Evolutionary conservation across 1,140 invertebrate genomes (phyloP), one percentile per base, ranked within the genome.

Genomic region (Heliconius himera): DNA sequence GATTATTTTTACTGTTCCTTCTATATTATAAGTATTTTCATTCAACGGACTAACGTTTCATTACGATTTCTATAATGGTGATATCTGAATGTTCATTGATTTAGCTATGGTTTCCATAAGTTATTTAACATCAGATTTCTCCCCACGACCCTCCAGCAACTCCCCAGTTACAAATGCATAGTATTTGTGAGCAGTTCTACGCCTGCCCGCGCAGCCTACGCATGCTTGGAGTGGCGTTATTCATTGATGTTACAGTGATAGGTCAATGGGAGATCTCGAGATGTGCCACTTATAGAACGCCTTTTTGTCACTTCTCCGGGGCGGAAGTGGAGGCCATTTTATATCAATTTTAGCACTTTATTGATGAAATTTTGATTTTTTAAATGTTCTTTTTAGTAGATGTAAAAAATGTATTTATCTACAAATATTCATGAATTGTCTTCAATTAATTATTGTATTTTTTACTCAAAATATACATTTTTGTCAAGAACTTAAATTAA

Each of bases 171-270:
- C 79, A 77, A 77, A 77, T 81, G 79, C 79, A 83, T 83, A 83
- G 82, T 83, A 83, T 79, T 78, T 76, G 81, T 74, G 73, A 49
- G 54, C 74, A 49, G 70, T 78, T 54, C 72, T 81, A 88, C 86
- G 86, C 86, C 85, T 85, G 81, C 70, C 82, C 76, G 77, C 75
- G 80, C 85, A 51, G 78, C 82, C 82, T 87, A 90, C 89, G 90
- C 88, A 90, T 87, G 87, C 88, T 86, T 87, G 78, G 80, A 83
- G 79, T 78, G 77, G 78, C 82, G 73, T 82, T n/a, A 70, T 87
- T 84, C 85, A 88, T 88, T 85, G 84, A 88, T 87, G 83, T 87
- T 82, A 82, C 81, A 46, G 80, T 77, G 80, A 79, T 82, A 83
- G 83, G 81, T 83, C 83, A 84, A 82, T 84, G 83, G 82, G 77